Base-by-base conservation (phyloP, 1,140 invertebrate genomes). In the Varroa destructor region DNA sequence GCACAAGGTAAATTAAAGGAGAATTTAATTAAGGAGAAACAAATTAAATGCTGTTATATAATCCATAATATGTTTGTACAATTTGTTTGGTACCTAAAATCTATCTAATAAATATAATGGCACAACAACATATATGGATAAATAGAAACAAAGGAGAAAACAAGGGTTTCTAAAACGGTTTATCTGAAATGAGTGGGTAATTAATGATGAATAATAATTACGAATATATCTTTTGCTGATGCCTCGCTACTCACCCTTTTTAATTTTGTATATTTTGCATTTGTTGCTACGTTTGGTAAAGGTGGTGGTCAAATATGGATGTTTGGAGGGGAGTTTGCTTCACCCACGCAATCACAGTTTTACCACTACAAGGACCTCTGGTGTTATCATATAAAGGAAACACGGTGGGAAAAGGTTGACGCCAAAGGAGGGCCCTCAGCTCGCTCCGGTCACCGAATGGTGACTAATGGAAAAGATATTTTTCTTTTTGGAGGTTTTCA, bases 311-410 rank as follows among this genome's bases (percentile, higher is more conserved):
- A 85, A 76, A 74, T 85, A 73, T 85, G 83, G 83, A 77, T 95
- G 55, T 95, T 95, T 84, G 92, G 92, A 37, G 93, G 93, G 5
- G 93, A 97, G 82, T 95, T 89, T 81, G 87, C 89, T 0, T 93
- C 88, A 79, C 87, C 88, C 1, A 87, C 88, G 0, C 89, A 94
- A 77, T 87, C 88, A 46, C 92, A 95, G 79, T 96, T 94, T 80
- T 88, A 93, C 80, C 93, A 97, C 78, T 96, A 93, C 77, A 87
- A 87, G 79, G 92, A 97, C 79, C 81, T 97, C 0, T 96, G 92
- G 91, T 85, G 90, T 36, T 91, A 86, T 78, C 86, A 88, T 77
- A 78, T 89, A 5, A 84, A 84, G 61, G 85, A 86, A 0, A 90
- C 88, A 75, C 86, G 87, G 79, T 97, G 93, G 93, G 87, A 93